Evolutionary conservation across 2,113 vertebrate genomes (phyloP).

Genomic region (Hipposideros armiger): DNA sequence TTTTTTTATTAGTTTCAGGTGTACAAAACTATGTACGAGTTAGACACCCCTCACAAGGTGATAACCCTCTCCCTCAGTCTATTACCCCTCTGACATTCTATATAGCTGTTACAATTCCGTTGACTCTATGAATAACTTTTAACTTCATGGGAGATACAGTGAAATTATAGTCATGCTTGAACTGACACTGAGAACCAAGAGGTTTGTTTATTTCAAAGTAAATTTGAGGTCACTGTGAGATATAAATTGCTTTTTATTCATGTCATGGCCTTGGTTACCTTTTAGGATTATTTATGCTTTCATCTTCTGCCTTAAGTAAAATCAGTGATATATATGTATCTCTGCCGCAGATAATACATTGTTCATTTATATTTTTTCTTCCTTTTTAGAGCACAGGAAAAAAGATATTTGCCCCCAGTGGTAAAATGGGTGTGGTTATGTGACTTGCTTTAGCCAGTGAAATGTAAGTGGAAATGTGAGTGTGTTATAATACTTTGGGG

Average conservation of each 20-base stretch:
- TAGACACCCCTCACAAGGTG: too few species aligned
- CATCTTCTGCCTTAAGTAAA: not conserved
- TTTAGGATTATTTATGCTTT: not conserved
- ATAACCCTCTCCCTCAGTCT: too few species aligned
- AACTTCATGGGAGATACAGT: not conserved
- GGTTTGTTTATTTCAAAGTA: constrained; percentile 36
- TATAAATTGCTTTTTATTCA: not conserved
- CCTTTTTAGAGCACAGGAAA: not conserved
- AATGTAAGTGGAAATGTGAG: not conserved
- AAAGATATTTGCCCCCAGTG: not conserved
- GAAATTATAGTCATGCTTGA: not conserved
- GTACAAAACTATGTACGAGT: too few species aligned
- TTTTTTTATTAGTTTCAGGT: too few species aligned
- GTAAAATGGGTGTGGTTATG: not conserved
- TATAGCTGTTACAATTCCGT: too few species aligned
- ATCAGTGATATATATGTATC: not conserved
- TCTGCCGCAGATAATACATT: not conserved
- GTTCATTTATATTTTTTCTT: not conserved
- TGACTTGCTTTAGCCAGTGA: not conserved
- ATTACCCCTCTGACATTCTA: too few species aligned
- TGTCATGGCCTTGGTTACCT: not conserved
- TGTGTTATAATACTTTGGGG: too few species aligned
- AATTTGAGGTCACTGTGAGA: not conserved
- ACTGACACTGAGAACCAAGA: not conserved
- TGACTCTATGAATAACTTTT: not conserved